phyloP scores from a whole-genome alignment of 2,888 invertebrate genomes.

The Xestia ashworthii region DNA sequence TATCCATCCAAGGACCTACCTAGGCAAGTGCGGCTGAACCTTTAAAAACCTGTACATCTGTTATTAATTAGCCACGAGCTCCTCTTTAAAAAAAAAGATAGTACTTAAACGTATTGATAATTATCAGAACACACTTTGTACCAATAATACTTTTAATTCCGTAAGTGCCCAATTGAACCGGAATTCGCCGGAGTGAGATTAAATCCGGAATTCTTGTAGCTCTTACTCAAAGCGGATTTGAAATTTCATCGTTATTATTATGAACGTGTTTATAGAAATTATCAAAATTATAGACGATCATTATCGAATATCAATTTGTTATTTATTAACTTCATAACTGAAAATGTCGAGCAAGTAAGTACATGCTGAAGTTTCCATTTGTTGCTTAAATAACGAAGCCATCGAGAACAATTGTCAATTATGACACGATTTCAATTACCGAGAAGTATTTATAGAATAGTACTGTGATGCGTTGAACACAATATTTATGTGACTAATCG shows the following conservation, averaged over 20 bases:
- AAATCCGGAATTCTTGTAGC: not conserved
- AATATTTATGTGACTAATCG: constrained; percentile 7
- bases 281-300: not conserved
- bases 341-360: not conserved
- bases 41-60: not conserved
- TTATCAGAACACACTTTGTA: not conserved
- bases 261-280: not conserved
- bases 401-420: not conserved
- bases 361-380: constrained; percentile 1
- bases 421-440: constrained; percentile 5
- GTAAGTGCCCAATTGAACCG: not conserved
- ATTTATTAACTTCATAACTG: constrained; percentile 3
- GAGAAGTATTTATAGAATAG: not conserved
- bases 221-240: not conserved
- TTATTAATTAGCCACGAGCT: not conserved
- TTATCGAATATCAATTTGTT: constrained; percentile 1
- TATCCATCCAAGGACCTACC: not conserved
- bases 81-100: not conserved
- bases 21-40: not conserved
- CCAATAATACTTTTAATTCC: constrained; percentile 7
- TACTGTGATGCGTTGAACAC: not conserved
- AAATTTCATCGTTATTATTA: not conserved
- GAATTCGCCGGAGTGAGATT: constrained; percentile 19
- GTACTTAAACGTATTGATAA: not conserved
- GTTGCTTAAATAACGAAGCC: constrained; percentile 7